These are phyloP conservation scores for Lophotriccus pileatus DNA, from an alignment of 2,797 vertebrate genomes.

Conservation along the genomic window DNA sequence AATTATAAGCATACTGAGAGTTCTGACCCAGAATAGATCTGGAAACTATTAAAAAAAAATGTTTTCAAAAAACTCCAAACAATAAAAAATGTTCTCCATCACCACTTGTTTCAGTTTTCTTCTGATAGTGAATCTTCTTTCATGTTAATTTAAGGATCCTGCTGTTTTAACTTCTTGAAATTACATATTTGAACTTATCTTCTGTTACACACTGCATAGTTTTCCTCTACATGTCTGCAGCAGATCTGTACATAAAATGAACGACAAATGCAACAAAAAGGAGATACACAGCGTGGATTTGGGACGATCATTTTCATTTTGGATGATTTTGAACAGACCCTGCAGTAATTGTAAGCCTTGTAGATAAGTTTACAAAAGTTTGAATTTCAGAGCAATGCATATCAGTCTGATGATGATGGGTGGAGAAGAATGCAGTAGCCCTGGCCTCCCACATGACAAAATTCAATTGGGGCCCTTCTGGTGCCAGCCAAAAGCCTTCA, in stretches of 20 bases:
- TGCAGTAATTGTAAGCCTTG: not conserved
- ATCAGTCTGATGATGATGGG: not conserved
- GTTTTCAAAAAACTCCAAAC: not conserved
- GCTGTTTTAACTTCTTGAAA: not conserved
- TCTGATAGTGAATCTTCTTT: not conserved
- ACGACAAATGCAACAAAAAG: not conserved
- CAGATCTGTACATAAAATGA: not conserved
- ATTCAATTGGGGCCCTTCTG: fast-evolving
- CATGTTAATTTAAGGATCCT: not conserved
- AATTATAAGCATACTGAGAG: not conserved
- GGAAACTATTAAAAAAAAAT: not conserved
- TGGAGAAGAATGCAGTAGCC: not conserved
- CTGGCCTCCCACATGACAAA: not conserved
- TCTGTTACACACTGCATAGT: not conserved
- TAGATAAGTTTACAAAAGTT: not conserved
- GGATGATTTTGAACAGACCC: not conserved
- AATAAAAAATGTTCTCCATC: not conserved
- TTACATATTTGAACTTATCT: not conserved
- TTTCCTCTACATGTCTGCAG: not conserved
- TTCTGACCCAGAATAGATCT: not conserved
- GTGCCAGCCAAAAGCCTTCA: not conserved
- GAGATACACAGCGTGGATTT: not conserved
- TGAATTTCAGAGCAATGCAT: not conserved
- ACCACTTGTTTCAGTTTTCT: not conserved
- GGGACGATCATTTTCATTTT: not conserved